Evolutionary conservation across 1,140 invertebrate species (phyloP).

Genomic region (Conus betulinus): DNA sequence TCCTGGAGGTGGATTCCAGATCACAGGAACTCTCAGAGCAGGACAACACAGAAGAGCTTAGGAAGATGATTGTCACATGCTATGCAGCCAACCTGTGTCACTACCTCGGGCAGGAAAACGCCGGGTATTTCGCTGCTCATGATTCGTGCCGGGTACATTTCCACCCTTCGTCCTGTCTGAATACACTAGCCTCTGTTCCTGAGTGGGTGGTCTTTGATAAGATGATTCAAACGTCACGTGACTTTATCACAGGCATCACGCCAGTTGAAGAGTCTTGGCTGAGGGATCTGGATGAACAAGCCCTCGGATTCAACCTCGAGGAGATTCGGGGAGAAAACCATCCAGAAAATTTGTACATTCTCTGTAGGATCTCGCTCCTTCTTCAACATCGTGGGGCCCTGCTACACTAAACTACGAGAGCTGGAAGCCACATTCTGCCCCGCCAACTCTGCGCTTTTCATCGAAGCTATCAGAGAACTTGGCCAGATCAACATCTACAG

Average conservation of each 20-base stretch:
- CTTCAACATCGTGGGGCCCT: constrained; percentile 56
- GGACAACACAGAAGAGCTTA: constrained; percentile 4
- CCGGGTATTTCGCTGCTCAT: constrained; percentile 58
- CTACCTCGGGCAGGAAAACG: constrained; percentile 60
- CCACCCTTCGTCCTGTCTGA: constrained; percentile 66
- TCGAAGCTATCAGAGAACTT: constrained; percentile 55
- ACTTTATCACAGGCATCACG: constrained; percentile 65
- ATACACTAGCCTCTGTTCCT: constrained; percentile 48
- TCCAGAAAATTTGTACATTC: constrained; percentile 46
- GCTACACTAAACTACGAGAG: constrained; percentile 49
- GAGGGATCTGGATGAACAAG: constrained; percentile 36
- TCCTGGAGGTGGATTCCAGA: constrained; percentile 34
- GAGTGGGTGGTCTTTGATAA: constrained; percentile 63
- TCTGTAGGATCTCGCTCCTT: constrained; percentile 52
- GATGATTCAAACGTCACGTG: constrained; percentile 60
- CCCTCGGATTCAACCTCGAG: constrained; percentile 47
- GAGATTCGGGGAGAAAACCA: constrained; percentile 31
- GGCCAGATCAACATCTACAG: constrained; percentile 56
- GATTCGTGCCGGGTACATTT: constrained; percentile 55
- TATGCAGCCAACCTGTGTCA: constrained; percentile 52
- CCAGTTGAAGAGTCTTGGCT: constrained; percentile 56
- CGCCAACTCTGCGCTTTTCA: constrained; percentile 40
- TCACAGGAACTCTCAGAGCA: background rate
- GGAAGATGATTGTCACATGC: constrained; percentile 40
- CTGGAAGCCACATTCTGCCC: constrained; percentile 46